Evolutionary conservation across 2,113 vertebrate genomes (phyloP).

Genomic region (Recurvirostra avosetta): DNA sequence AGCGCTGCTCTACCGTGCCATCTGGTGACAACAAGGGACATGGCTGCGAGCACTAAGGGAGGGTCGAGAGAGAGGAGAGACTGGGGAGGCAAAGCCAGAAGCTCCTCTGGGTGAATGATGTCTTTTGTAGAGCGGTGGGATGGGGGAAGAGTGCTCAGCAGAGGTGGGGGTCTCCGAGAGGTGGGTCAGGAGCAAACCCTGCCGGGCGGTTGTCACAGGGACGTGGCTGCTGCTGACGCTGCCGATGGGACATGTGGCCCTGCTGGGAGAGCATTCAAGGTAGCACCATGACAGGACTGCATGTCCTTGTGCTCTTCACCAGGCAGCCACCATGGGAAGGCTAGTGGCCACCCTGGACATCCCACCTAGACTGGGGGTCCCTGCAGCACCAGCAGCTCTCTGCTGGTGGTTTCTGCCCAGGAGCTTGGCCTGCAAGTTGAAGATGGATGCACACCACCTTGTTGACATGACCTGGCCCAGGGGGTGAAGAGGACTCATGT

Average conservation of each 20-base stretch:
- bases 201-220: rapidly evolving
- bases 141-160: background rate
- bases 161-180: rapidly evolving
- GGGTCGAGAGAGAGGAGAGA: background rate
- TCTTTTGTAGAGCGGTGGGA: background rate
- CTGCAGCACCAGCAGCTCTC: background rate
- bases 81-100: background rate
- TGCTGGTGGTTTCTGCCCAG: background rate
- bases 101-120: background rate
- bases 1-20: background rate
- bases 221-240: background rate
- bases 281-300: rapidly evolving
- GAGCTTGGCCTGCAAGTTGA: background rate
- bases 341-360: rapidly evolving
- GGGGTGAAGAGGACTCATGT: background rate
- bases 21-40: background rate
- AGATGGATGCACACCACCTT: too few species aligned
- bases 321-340: background rate
- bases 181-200: background rate
- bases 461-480: rapidly evolving
- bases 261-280: rapidly evolving
- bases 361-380: rapidly evolving
- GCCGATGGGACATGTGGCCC: rapidly evolving
- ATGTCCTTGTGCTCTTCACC: background rate
- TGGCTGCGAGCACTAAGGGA: rapidly evolving